Base-by-base conservation (phyloP, 2,888 invertebrate genomes). In the Cerastis rubricosa region DNA sequence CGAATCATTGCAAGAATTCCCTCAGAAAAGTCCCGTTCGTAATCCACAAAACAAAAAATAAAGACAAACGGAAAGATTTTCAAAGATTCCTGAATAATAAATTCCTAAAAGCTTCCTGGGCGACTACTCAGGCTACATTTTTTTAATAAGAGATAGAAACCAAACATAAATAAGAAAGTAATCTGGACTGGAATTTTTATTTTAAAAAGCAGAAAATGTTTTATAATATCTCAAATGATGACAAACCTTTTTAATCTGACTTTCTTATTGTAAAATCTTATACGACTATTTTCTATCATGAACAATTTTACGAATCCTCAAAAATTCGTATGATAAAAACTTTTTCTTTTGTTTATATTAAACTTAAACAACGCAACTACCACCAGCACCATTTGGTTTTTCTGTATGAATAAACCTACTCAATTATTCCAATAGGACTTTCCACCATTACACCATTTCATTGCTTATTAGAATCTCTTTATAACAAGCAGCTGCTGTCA, bases 41-140 rank as follows among this genome's bases (percentile, higher is more conserved):
- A 77, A 73, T 76, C 57, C 43, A 64, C 51, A 64, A 75, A 70
- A 74, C 45, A 80, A 80, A 85, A 76, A 64, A 76, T 25, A 35
- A 81, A 81, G 29, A 61, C 43, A 45, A 75, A 76, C 67, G 66
- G 51, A 78, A 66, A 74, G 72, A 81, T 75, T 84, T 75, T 67
- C 19, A 51, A 64, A 84, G 64, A 74, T 75, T 74, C 61, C 59
- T 82, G 64, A 85, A 82, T 74, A 72, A 85, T 82, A 78, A 70
- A 82, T 84, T 66, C 71, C 19, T 78, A 40, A 81, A 76, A 47
- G 69, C 73, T 47, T 66, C 45, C 74, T 63, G 29, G 57, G 65
- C 19, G 63, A 72, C 61, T 71, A 61, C 35, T 74, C 47, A 11
- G 54, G n/a, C 59, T 68, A 61, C 57, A 71, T 43, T 47, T 72